Percentiles rank a stretch among this genome's conserved stretches.
Evolutionary conservation across 2,113 vertebrate genomes (phyloP).

Genomic region (zebrafish (Danio rerio)): DNA sequence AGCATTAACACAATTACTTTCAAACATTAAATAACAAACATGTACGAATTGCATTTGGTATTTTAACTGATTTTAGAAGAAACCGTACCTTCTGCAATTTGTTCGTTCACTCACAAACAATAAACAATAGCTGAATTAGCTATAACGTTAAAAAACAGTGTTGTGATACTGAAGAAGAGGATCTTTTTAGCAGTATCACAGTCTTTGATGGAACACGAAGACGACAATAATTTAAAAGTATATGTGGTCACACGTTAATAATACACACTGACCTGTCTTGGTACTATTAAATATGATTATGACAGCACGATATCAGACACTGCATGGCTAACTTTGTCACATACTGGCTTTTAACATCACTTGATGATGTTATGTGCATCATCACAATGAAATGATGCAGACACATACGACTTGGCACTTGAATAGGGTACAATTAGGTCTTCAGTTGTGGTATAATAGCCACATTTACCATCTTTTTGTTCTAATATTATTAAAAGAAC

Average conservation of each 20-base stretch:
- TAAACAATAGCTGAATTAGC: slow-evolving; percentile 24
- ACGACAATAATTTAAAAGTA: slow-evolving; percentile 20
- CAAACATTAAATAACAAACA: slow-evolving; percentile 48
- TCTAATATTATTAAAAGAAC: not conserved
- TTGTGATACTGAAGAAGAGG: not conserved
- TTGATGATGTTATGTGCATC: not conserved
- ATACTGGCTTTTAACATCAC: slow-evolving; percentile 4
- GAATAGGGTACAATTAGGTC: not conserved
- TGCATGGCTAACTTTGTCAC: not conserved
- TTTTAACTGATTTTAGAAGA: not conserved
- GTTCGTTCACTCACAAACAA: not conserved
- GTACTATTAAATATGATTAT: slow-evolving; percentile 15
- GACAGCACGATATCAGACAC: not conserved
- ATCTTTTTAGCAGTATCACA: slow-evolving; percentile 22
- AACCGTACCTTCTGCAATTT: not conserved
- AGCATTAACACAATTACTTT: slow-evolving; percentile 8
- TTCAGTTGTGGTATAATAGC: not conserved
- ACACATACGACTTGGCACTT: too few relatives aligned
- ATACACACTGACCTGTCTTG: not conserved
- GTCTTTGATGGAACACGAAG: not conserved
- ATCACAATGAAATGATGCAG: not conserved
- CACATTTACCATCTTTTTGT: not conserved
- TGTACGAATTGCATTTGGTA: slow-evolving; percentile 5
- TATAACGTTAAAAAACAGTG: not conserved
- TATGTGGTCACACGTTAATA: slow-evolving; percentile 3